A percentile compares a stretch with the other conserved stretches of the same genome.
Conservation (phyloP, 2,888 invertebrate genomes). For the Kryphioiulus occultus region DNA sequence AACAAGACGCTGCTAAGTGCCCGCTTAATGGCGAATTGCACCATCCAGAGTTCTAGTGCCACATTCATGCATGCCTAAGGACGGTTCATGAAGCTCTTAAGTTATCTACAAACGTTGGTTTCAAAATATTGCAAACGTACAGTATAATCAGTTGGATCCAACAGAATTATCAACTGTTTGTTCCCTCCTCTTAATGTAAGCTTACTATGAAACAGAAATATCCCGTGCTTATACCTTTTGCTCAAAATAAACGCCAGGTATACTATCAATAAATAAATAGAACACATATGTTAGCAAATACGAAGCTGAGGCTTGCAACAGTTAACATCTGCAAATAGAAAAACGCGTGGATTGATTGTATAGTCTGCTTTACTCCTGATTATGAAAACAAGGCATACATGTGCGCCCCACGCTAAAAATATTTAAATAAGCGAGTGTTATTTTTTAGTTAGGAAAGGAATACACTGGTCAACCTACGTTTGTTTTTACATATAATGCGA, state of each 20-base stretch:
- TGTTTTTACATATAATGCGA: too few relatives aligned
- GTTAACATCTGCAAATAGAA: background rate
- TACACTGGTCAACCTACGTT: background rate
- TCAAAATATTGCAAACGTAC: too few relatives aligned
- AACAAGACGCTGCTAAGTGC: too few relatives aligned
- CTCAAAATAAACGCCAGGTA: background rate
- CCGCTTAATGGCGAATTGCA: too few relatives aligned
- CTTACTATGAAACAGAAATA: background rate
- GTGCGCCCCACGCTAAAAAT: background rate
- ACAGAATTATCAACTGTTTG: too few relatives aligned
- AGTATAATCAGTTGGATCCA: too few relatives aligned
- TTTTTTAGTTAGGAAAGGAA: background rate
- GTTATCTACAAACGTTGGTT: too few relatives aligned
- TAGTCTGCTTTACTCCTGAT: background rate
- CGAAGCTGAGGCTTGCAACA: background rate
- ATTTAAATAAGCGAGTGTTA: background rate
- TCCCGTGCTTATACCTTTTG: background rate
- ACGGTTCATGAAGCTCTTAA: too few relatives aligned
- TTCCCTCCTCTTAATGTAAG: background rate
- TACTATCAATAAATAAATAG: background rate
- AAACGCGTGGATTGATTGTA: background rate
- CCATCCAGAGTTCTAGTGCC: too few relatives aligned
- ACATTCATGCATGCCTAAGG: too few relatives aligned
- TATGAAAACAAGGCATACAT: background rate
- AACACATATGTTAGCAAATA: background rate